Evolutionary conservation across 2,797 vertebrate species (phyloP).

Genomic region (Anabas testudineus): DNA sequence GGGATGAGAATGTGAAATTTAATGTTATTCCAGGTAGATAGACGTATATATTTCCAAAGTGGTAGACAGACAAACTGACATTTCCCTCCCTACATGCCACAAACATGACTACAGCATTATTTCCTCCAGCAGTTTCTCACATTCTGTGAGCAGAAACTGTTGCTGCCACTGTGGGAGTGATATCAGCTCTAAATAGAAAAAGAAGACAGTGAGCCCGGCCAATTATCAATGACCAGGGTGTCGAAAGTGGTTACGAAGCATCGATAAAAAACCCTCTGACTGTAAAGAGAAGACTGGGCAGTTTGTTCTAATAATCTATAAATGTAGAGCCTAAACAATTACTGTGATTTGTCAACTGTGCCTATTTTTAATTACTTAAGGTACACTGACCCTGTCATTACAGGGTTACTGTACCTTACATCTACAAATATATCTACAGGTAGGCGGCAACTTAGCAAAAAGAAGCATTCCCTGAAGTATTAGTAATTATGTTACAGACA

Average conservation of each 20-base stretch:
- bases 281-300: background rate
- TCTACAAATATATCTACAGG: too few relatives aligned
- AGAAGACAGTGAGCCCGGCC: constrained; percentile 1
- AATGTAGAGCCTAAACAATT: too few relatives aligned
- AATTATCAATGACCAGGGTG: constrained; percentile 30
- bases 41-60: constrained; percentile 3
- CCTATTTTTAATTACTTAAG: too few relatives aligned
- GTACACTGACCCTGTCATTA: too few relatives aligned
- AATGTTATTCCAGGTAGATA: background rate
- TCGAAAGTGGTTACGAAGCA: constrained; percentile 14
- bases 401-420: too few relatives aligned
- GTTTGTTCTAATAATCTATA: too few relatives aligned
- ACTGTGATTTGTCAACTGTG: too few relatives aligned
- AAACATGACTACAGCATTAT: background rate
- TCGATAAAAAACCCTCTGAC: background rate
- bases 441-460: constrained; percentile 7
- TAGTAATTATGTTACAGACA: constrained; percentile 25
- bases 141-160: background rate
- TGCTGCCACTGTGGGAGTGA: background rate
- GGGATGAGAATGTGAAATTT: too few relatives aligned
- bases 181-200: constrained; percentile 14
- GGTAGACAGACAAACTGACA: background rate
- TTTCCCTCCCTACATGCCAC: background rate
- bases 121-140: background rate
- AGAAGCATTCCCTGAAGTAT: constrained; percentile 7